These are phyloP conservation scores for Anolis apletophallus DNA, from an alignment of 2,797 vertebrate species.

Conservation along the genomic window DNA sequence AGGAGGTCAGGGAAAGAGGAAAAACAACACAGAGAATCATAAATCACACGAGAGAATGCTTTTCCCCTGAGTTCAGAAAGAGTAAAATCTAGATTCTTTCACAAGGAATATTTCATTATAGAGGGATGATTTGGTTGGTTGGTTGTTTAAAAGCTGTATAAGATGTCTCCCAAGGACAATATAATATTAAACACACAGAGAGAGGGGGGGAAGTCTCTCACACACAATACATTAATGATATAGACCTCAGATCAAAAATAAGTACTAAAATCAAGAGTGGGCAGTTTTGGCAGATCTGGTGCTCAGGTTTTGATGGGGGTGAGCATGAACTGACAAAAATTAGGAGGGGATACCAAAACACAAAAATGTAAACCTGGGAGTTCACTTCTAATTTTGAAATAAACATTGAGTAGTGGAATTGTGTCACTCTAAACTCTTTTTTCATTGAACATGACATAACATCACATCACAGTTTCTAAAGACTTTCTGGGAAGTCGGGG, in stretches of 20 bases:
- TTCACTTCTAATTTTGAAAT: too few species aligned
- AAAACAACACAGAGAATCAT: neutral
- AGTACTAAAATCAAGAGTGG: neutral
- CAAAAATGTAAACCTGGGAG: too few species aligned
- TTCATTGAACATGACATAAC: too few species aligned
- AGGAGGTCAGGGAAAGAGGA: constrained; percentile 38
- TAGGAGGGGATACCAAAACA: too few species aligned
- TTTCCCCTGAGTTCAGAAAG: neutral
- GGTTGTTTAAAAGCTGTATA: neutral
- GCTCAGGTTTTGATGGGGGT: too few species aligned
- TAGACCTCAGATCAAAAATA: neutral
- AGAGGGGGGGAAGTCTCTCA: too few species aligned
- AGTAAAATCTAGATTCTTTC: constrained; percentile 37
- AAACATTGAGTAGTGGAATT: too few species aligned
- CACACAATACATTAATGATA: neutral
- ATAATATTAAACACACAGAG: neutral
- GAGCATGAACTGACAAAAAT: too few species aligned
- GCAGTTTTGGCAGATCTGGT: neutral
- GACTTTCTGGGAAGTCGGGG: too few species aligned
- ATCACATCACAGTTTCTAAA: too few species aligned
- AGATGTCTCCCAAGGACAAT: neutral
- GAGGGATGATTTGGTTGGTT: neutral
- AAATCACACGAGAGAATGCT: constrained; percentile 28
- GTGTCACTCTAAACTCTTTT: too few species aligned
- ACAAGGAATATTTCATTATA: constrained; percentile 42